Evolutionary conservation across 2,113 vertebrate genomes (phyloP).

Genomic region (Nibea albiflora): DNA sequence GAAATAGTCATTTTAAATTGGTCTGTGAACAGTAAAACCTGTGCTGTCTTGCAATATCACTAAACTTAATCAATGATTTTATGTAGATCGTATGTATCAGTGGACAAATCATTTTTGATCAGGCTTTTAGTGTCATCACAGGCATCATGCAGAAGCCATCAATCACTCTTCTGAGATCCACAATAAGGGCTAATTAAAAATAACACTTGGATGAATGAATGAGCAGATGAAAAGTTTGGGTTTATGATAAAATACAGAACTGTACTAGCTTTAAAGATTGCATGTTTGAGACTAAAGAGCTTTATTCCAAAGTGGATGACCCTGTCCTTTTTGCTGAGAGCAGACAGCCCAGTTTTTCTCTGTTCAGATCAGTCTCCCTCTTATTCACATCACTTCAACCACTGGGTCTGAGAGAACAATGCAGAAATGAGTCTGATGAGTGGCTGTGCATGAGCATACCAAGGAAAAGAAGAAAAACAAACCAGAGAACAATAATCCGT

Average conservation of each 20-base stretch:
- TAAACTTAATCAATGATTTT: slow-evolving; percentile 9
- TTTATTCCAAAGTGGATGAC: background rate
- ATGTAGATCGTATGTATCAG: slow-evolving; percentile 32
- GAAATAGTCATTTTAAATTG: slow-evolving; percentile 72
- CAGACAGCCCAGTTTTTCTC: slow-evolving; percentile 14
- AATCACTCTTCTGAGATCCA: slow-evolving; percentile 1
- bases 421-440: slow-evolving; percentile 49
- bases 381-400: slow-evolving; percentile 45
- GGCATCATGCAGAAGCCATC: slow-evolving; percentile 63
- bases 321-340: slow-evolving; percentile 18
- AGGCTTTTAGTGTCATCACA: slow-evolving; percentile 41
- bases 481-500: slow-evolving; percentile 75
- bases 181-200: slow-evolving; percentile 1
- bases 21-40: slow-evolving; percentile 71
- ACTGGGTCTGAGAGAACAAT: slow-evolving; percentile 45
- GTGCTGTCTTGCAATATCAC: slow-evolving; percentile 62
- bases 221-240: slow-evolving; percentile 4
- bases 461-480: slow-evolving; percentile 4
- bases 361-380: slow-evolving; percentile 25
- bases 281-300: slow-evolving; percentile 1
- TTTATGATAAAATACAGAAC: slow-evolving; percentile 11
- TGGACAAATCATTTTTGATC: slow-evolving; percentile 26
- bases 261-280: slow-evolving; percentile 10
- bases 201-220: background rate
- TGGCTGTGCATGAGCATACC: slow-evolving; percentile 30